Conservation (phyloP, 1,140 invertebrate species). For the Belonocnema kinseyi region DNA sequence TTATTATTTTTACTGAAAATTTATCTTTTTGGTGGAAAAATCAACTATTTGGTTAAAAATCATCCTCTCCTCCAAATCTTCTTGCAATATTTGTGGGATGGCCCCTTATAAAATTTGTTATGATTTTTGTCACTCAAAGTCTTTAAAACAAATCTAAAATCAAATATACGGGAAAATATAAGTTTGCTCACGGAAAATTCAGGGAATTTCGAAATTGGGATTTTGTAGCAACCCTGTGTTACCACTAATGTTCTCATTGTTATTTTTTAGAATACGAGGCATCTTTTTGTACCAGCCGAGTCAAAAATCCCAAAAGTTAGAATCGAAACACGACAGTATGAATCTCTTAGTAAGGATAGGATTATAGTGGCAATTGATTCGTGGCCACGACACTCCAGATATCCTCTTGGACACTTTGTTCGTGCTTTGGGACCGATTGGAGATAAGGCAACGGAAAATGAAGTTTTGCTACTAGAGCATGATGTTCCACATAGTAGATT, state of each 20-base stretch:
- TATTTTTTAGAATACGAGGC: constrained; percentile 80
- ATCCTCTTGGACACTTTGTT: constrained; percentile 91
- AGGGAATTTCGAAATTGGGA: too few species aligned
- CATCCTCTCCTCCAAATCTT: too few species aligned
- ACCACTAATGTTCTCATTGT: neutral
- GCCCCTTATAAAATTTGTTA: too few species aligned
- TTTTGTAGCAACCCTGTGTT: too few species aligned
- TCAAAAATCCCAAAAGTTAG: constrained; percentile 92
- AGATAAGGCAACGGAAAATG: constrained; percentile 95
- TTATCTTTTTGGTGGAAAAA: too few species aligned
- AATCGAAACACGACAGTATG: constrained; percentile 93
- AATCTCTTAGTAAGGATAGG: constrained; percentile 86
- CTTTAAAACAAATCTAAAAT: too few species aligned
- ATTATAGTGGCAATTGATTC: constrained; percentile 95
- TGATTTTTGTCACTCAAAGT: too few species aligned
- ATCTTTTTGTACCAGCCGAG: constrained; percentile 94
- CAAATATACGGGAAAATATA: too few species aligned
- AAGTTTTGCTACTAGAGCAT: constrained; percentile 96
- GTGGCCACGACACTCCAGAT: constrained; percentile 92
- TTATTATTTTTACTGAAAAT: too few species aligned
- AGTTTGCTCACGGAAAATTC: too few species aligned
- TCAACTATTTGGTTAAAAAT: too few species aligned
- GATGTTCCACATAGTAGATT: constrained; percentile 97
- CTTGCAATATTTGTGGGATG: too few species aligned
- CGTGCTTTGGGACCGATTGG: constrained; percentile 88